Evolutionary conservation across 2,888 invertebrate species (phyloP).

Genomic region (Agrotis segetum): DNA sequence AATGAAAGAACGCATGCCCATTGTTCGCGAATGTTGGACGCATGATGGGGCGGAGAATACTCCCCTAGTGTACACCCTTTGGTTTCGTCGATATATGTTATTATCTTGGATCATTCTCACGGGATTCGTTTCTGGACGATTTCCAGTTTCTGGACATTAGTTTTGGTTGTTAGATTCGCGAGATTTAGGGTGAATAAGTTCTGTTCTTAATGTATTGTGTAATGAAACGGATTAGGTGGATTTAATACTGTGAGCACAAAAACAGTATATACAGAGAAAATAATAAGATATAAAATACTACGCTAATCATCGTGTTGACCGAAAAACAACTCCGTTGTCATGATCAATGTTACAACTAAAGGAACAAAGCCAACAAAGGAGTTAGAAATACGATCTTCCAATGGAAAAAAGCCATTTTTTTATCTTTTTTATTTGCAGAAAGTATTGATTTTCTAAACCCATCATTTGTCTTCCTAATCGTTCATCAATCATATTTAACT

Average conservation of each 20-base stretch:
- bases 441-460: not conserved
- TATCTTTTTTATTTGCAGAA: not conserved
- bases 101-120: constrained; percentile 78
- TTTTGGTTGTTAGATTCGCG: constrained; percentile 59
- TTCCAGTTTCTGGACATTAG: constrained; percentile 60
- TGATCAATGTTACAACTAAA: no score
- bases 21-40: constrained; percentile 76
- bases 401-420: not conserved
- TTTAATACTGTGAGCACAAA: not conserved
- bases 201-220: constrained; percentile 36
- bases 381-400: no score
- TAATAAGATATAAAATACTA: no score
- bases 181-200: constrained; percentile 44
- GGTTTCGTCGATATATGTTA: constrained; percentile 64
- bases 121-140: constrained; percentile 64
- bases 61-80: constrained; percentile 76
- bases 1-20: constrained; percentile 78
- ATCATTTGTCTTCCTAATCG: constrained; percentile 32
- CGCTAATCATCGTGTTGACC: no score
- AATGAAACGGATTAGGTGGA: not conserved
- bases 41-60: constrained; percentile 73
- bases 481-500: constrained; percentile 74
- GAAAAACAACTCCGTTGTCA: no score
- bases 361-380: no score
- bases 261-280: no score